Conservation (phyloP, 2,797 vertebrate genomes). For the Amblyopsis hoosieri region DNA sequence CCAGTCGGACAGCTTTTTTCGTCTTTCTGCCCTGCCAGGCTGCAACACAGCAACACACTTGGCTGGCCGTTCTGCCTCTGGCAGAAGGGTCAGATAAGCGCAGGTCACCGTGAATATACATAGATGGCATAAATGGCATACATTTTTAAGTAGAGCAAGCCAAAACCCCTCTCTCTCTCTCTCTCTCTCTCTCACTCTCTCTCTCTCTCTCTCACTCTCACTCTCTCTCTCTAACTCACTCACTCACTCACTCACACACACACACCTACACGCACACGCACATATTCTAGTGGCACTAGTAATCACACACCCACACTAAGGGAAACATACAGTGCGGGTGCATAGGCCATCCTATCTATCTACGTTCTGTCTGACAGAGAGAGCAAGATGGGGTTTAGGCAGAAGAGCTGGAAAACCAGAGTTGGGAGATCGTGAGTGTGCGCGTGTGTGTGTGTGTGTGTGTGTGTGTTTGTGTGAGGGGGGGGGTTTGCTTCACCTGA, state of each 20-base stretch:
- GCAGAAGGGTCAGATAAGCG: constrained; percentile 14
- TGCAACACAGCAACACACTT: constrained; percentile 6
- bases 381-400: constrained; percentile 7
- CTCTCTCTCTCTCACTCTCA: background rate
- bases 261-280: background rate
- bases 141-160: constrained; percentile 34
- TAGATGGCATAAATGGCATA: constrained; percentile 36
- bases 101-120: constrained; percentile 32
- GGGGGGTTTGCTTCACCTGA: constrained; percentile 49
- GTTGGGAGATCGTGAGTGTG: constrained; percentile 11
- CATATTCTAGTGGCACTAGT: background rate
- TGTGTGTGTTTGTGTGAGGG: background rate
- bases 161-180: background rate
- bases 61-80: background rate
- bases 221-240: background rate
- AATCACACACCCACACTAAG: constrained; percentile 8
- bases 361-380: no score
- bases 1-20: background rate
- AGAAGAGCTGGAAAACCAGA: constrained; percentile 8
- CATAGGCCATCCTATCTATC: no score
- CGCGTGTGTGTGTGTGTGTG: no score
- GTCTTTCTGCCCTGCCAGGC: background rate
- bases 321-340: no score
- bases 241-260: background rate
- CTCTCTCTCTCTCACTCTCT: background rate